Percentiles rank a stretch among this genome's conserved stretches.
phyloP scores from a whole-genome alignment of 2,113 vertebrate genomes.

The Sylvilagus bachmani region DNA sequence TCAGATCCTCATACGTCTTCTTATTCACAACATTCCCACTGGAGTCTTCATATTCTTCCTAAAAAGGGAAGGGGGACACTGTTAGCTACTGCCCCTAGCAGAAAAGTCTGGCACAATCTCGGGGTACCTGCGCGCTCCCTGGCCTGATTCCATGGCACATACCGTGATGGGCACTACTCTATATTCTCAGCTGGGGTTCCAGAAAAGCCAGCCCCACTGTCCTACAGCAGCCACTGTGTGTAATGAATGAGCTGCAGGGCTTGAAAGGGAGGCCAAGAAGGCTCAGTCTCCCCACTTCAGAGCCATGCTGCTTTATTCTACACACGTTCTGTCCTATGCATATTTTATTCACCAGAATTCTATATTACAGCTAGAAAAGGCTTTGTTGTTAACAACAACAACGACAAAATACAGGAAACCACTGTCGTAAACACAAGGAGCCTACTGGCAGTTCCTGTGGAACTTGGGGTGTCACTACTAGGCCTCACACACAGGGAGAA shows the following conservation, averaged over 20 bases:
- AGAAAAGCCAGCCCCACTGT: background rate
- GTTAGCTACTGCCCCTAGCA: conserved; percentile 46
- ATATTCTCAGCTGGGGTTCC: background rate
- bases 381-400: background rate
- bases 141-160: background rate
- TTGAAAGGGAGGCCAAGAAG: background rate
- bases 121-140: background rate
- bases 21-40: conserved; percentile 99
- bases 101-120: background rate
- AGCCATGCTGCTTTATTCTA: background rate
- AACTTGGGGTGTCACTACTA: background rate
- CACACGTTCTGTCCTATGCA: too few species aligned
- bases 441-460: background rate
- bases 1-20: conserved; percentile 98
- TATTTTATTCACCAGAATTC: background rate
- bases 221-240: too few species aligned
- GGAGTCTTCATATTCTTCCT: conserved; percentile 99
- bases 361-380: background rate
- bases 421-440: background rate
- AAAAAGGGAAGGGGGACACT: conserved; percentile 50
- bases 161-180: background rate
- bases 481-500: background rate
- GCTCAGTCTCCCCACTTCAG: background rate
- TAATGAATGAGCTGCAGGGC: background rate
- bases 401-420: background rate